A percentile compares a stretch with the other conserved stretches of the same genome.
Conservation (phyloP, 64 coral and sea anemone genomes). For the Catalaphyllia jardinei region DNA sequence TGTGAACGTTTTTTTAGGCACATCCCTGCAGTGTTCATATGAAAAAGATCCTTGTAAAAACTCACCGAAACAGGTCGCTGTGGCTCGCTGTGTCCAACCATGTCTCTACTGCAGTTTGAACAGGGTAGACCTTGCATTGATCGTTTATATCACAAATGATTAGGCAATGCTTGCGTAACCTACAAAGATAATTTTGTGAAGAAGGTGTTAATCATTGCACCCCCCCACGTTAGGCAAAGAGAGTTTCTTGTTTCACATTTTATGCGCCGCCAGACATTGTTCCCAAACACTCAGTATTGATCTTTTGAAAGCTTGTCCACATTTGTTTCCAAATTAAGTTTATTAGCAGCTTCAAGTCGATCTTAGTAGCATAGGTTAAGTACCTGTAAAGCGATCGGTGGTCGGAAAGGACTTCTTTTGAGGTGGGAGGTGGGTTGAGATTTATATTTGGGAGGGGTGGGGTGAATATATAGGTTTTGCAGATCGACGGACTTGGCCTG, state of each 20-base stretch:
- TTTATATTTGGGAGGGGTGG: too few species aligned
- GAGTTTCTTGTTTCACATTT: not conserved
- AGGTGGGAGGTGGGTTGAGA: too few species aligned
- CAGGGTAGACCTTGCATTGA: constrained; percentile 19
- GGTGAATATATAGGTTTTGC: too few species aligned
- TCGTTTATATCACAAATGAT: not conserved
- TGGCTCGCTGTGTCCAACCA: constrained; percentile 3
- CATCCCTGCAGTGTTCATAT: too few species aligned
- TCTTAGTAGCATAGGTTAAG: too few species aligned
- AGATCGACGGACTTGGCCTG: too few species aligned
- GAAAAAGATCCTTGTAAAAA: not conserved
- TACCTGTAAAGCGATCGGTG: too few species aligned
- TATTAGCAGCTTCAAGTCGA: not conserved
- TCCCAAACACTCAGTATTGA: not conserved
- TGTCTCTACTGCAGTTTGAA: not conserved
- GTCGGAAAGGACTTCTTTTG: too few species aligned
- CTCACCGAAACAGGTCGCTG: not conserved
- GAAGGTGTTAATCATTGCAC: not conserved
- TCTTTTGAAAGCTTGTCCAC: not conserved
- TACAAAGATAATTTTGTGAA: not conserved
- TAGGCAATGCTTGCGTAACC: not conserved
- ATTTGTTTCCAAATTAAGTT: not conserved
- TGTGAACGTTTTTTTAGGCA: too few species aligned
- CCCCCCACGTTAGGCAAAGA: not conserved
- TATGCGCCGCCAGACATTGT: not conserved